Percentiles rank a stretch among this genome's conserved stretches.
These are phyloP conservation scores for Plebejus argus DNA, from an alignment of 2,888 invertebrate genomes.

Conservation along the genomic window DNA sequence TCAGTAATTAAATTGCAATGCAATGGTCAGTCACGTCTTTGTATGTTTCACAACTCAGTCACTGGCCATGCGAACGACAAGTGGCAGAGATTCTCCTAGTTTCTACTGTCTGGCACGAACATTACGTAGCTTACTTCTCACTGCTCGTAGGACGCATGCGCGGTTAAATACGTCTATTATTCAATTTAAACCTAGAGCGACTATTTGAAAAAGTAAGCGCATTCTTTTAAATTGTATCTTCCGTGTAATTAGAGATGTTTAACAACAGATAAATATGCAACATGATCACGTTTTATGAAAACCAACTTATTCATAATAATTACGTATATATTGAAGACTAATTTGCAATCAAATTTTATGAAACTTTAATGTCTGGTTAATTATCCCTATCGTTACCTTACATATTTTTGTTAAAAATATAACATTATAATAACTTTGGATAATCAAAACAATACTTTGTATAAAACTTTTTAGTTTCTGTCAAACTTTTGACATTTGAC, in stretches of 20 bases:
- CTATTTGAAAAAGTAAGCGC: conserved; percentile 27
- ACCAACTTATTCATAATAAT: not conserved
- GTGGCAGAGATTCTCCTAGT: conserved; percentile 40
- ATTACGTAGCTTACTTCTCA: conserved; percentile 59
- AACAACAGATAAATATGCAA: not conserved
- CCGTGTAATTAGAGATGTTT: not conserved
- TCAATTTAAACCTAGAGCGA: conserved; percentile 57
- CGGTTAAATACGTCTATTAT: conserved; percentile 59
- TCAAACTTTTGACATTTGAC: conserved; percentile 1
- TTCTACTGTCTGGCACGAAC: conserved; percentile 34
- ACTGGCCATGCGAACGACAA: conserved; percentile 40
- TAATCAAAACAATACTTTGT: not conserved
- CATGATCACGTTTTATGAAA: not conserved
- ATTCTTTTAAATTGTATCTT: not conserved
- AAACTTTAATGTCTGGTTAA: not conserved
- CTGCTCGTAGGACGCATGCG: conserved; percentile 62
- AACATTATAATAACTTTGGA: not conserved
- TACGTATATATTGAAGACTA: not conserved
- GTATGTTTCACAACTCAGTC: conserved; percentile 32
- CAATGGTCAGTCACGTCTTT: conserved; percentile 21
- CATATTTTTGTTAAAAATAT: not conserved
- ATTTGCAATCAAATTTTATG: not conserved
- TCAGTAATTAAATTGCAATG: conserved; percentile 4
- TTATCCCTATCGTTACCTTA: not conserved
- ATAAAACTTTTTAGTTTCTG: not conserved